Base-by-base conservation (phyloP, 2,888 invertebrate species). In the Synanthedon myopaeformis region DNA sequence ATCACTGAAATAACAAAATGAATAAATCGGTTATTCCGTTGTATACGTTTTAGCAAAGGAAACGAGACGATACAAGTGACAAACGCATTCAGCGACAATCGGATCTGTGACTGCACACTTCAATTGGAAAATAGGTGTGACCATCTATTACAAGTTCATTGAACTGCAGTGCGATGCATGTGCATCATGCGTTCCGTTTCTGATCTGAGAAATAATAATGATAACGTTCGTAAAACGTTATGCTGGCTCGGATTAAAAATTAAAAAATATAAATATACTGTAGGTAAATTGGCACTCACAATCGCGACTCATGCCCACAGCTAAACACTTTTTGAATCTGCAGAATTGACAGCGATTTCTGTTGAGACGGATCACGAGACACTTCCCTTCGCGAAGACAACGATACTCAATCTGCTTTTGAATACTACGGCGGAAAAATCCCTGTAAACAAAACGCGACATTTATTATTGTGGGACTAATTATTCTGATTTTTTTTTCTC, bases 331-430 rank as follows among this genome's bases (percentile, higher is more conserved):
- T 86, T 96, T 96, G 88, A 98, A 97, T 71, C 97, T 92, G 90
- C 97, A 98, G 83, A 93, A 97, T 83, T 98, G 97, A 83, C 97
- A 97, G 67, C 97, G 92, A 89, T 98, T 98, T 64, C 97, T 90
- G 88, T 97, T 97, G 69, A 97, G 90, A 67, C 97, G 90, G 79
- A 96, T 96, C 57, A 98, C 96, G 70, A 96, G 89, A 81, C 97
- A 97, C 90, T 96, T 96, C 68, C 96, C 96, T 89, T 97, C 96
- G 61, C 97, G 90, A 68, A 97, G 89, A 81, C 97, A 97, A 71
- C 97, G 91, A 86, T 97, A 97, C 78, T 97, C 97, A 72, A 97
- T 97, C 87, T 97, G 97, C 80, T 97, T 97, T 82, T 97, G 97
- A 70, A 98, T 97, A 80, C 96, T 97, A 60, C 97, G 91, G 57